Base-by-base conservation (phyloP, 1,140 invertebrate species). In the Neotoxoptera formosana region DNA sequence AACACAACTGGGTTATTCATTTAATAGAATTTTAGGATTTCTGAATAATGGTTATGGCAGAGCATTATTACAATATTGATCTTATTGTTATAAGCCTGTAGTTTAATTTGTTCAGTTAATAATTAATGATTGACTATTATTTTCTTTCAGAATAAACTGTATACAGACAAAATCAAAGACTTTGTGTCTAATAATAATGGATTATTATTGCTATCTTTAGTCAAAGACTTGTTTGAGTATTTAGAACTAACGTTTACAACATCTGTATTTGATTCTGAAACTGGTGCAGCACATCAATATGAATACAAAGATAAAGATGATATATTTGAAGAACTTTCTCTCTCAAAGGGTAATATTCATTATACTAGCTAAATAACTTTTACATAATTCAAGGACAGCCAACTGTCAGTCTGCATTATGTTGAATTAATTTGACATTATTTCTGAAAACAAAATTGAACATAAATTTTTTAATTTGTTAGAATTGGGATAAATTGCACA, bases 201-300 rank as follows among this genome's bases (percentile, higher is more conserved):
- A 94, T 95, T 95, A 94, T 94, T 96, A 94, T 95, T 96, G 94
- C 96, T 96, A 95, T 96, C 96, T 93, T 95, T 97, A 94, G 96
- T 97, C 86, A 95, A 96, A 94, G 97, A 97, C 95, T 97, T 97
- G 95, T 95, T 97, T 93, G 96, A 97, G 95, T 97, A 96, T 95
- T 97, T 97, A 95, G 96, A 96, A 94, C 95, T 97, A 67, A 96
- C 97, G 94, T 97, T 96, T 94, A 97, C 97, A 91, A 95, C 96
- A 94, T 96, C 96, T 93, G 97, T 97, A 21, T 97, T 97, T 95
- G 96, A 97, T 94, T 96, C 96, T 92, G 97, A 97, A 95, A 96
- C 91, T 41, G 91, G 91, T 2, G 91, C 48, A 94, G 96, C 96
- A 34, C 96, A 95, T 94, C 95, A 96, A 94, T 96, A 96, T 94